phyloP scores from a whole-genome alignment of 2,113 vertebrate genomes.

The Semicossyphus pulcher region DNA sequence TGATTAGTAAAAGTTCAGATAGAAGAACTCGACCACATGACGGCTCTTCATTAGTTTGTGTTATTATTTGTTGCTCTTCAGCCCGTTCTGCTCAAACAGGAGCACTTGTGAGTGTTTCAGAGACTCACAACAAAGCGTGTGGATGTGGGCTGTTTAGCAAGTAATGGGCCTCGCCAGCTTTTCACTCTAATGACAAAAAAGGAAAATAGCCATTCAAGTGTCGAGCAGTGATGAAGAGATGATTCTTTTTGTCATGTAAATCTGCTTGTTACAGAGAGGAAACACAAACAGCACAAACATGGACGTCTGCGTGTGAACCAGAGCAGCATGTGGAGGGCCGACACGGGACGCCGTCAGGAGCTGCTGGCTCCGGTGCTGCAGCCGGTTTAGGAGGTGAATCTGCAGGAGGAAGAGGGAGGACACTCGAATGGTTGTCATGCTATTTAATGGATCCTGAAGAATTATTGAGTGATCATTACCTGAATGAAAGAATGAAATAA shows the following conservation, averaged over 20 bases:
- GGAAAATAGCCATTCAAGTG: background rate
- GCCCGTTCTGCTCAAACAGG: conserved; percentile 1
- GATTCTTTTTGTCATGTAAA: conserved; percentile 14
- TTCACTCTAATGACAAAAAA: conserved; percentile 16
- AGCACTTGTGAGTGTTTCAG: background rate
- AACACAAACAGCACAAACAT: background rate
- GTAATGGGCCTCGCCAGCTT: background rate
- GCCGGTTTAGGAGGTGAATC: background rate
- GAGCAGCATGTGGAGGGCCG: background rate
- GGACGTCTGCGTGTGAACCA: background rate
- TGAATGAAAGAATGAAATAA: no score
- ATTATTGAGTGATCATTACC: no score
- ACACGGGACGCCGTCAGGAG: background rate
- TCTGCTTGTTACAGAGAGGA: conserved; percentile 3
- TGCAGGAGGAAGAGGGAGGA: background rate
- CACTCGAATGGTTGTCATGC: no score
- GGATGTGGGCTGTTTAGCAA: background rate
- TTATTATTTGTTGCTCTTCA: background rate
- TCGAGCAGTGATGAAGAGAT: background rate
- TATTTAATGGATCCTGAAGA: no score
- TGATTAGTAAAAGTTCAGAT: background rate
- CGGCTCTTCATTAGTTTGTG: background rate
- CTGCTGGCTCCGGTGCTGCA: background rate
- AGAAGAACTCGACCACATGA: background rate
- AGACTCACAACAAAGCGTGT: background rate